Conservation (phyloP, 1,140 invertebrate genomes). For the silkworm (Bombyx mori) region DNA sequence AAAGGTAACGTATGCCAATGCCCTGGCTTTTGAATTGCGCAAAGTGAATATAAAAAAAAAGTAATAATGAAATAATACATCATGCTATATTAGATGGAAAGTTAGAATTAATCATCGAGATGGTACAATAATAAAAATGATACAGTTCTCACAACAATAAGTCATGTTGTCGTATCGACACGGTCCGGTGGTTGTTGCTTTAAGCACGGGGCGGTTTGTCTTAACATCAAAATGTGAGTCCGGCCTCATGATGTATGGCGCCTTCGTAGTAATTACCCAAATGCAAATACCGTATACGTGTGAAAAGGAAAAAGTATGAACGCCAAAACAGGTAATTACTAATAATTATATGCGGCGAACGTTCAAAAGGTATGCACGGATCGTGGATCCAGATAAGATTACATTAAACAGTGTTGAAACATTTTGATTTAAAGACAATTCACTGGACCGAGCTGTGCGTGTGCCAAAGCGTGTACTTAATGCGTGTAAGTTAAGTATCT, state of each 20-base stretch:
- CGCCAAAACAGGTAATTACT: conserved; percentile 63
- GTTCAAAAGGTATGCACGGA: conserved; percentile 57
- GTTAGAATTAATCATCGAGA: conserved; percentile 51
- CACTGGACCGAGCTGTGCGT: conserved; percentile 38
- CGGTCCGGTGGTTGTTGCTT: conserved; percentile 41
- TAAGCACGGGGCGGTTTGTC: conserved; percentile 44
- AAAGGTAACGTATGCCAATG: conserved; percentile 80
- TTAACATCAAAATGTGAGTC: conserved; percentile 59
- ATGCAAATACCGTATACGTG: conserved; percentile 65
- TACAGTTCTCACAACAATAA: conserved; percentile 60
- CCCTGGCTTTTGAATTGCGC: conserved; percentile 79
- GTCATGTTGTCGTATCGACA: conserved; percentile 53
- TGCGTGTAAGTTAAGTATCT: conserved; percentile 51
- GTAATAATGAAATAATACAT: conserved; percentile 66
- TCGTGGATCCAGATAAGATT: conserved; percentile 63
- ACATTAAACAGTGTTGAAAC: conserved; percentile 66
- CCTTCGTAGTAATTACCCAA: conserved; percentile 57
- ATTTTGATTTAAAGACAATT: conserved; percentile 69
- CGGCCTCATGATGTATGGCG: conserved; percentile 48
- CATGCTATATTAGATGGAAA: conserved; percentile 67
- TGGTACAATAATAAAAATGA: conserved; percentile 54
- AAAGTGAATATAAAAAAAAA: conserved; percentile 66
- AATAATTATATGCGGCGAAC: conserved; percentile 62
- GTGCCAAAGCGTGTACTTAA: conserved; percentile 62
- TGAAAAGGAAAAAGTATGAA: conserved; percentile 64